Percentiles rank a stretch among this genome's conserved stretches.
Evolutionary conservation across 2,797 vertebrate genomes (phyloP).

Genomic region (Lophotriccus pileatus): DNA sequence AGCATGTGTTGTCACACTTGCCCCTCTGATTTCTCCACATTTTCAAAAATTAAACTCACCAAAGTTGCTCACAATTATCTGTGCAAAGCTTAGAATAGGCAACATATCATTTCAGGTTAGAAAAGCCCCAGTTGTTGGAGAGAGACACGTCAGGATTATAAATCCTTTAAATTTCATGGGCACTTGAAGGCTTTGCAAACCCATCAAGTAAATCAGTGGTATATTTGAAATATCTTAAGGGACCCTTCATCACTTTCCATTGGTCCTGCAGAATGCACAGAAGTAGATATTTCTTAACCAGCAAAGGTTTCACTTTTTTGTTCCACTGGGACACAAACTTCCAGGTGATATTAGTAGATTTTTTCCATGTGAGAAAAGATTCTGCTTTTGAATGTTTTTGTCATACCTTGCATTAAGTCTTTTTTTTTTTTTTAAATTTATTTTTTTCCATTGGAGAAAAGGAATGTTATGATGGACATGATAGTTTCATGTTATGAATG

Average conservation of each 20-base stretch:
- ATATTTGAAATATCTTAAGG: neutral
- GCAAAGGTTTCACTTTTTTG: neutral
- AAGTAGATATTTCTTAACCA: neutral
- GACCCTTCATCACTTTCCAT: neutral
- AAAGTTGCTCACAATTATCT: neutral
- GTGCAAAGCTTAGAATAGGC: neutral
- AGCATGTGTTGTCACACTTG: accelerated
- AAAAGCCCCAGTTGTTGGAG: neutral
- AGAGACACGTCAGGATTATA: neutral
- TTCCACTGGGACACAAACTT: neutral
- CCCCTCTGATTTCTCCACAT: neutral
- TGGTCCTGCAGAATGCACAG: neutral
- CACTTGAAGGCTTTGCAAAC: neutral
- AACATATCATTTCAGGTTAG: neutral
- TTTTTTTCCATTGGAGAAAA: neutral
- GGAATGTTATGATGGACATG: neutral
- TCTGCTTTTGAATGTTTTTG: neutral
- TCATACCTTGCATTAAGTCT: neutral
- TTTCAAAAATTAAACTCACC: neutral
- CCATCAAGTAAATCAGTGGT: neutral
- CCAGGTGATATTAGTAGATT: neutral
- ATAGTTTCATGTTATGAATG: neutral
- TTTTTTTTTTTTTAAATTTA: neutral
- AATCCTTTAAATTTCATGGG: neutral
- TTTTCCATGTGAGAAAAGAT: neutral